Conservation (phyloP, 37 sponge, comb jelly and placozoan genomes). For the Dysidea cf. avara region DNA sequence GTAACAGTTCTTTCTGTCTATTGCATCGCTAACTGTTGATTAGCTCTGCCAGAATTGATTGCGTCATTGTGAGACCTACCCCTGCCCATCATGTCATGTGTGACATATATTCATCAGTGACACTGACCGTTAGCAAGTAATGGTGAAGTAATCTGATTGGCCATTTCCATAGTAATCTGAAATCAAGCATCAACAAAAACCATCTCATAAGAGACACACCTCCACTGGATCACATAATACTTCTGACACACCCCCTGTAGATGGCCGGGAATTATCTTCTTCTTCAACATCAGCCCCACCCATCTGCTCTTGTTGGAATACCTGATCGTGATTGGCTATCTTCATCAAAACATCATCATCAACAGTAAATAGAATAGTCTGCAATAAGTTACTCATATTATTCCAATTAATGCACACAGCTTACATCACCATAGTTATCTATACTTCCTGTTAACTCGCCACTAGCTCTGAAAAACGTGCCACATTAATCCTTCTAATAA, state of each 20-base stretch:
- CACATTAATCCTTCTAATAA: too few relatives aligned
- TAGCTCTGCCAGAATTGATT: too few relatives aligned
- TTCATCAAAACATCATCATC: constrained; percentile 79
- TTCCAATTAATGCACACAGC: neutral
- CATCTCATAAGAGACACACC: too few relatives aligned
- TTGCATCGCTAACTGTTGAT: too few relatives aligned
- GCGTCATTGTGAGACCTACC: too few relatives aligned
- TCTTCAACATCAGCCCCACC: constrained; percentile 1
- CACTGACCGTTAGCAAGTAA: too few relatives aligned
- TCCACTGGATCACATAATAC: neutral
- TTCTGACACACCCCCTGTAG: constrained; percentile 17
- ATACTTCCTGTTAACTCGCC: constrained; percentile 4
- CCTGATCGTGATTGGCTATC: constrained; percentile 74
- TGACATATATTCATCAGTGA: too few relatives aligned
- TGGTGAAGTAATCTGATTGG: too few relatives aligned
- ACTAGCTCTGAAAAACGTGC: neutral
- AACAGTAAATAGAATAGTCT: constrained; percentile 96
- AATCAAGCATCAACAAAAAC: neutral
- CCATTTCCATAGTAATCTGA: neutral
- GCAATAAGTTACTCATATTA: neutral
- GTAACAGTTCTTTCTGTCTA: too few relatives aligned
- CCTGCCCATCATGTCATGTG: too few relatives aligned
- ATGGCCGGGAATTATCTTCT: constrained; percentile 24
- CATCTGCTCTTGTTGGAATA: constrained; percentile 53
- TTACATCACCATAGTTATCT: neutral